Conservation (phyloP, 2,797 vertebrate genomes). For the Pantherophis alleghaniensis region DNA sequence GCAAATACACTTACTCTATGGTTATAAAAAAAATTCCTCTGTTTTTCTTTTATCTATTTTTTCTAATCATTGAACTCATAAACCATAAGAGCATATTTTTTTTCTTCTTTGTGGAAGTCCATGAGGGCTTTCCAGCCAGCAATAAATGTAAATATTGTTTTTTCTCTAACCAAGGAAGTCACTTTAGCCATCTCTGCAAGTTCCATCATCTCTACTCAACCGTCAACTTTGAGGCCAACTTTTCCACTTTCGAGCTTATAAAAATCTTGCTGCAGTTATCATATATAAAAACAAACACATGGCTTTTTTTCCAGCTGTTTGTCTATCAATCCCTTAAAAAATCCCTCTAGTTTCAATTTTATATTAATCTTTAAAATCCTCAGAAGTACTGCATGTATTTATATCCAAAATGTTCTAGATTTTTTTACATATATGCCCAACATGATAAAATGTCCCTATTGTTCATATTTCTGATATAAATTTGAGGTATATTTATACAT, state of each 20-base stretch:
- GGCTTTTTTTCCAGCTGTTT: not conserved
- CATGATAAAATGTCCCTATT: not conserved
- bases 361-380: not conserved
- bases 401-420: not conserved
- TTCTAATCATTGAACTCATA: not conserved
- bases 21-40: not conserved
- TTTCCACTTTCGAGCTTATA: not conserved
- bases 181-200: not conserved
- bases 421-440: not conserved
- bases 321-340: not conserved
- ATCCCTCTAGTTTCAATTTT: not conserved
- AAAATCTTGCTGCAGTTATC: not conserved
- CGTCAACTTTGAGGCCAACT: not conserved
- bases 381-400: not conserved
- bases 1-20: not conserved
- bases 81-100: not conserved
- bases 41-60: not conserved
- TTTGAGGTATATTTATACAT: not conserved
- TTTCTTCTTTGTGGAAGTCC: not conserved
- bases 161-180: not conserved
- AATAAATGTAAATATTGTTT: not conserved
- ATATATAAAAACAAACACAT: not conserved
- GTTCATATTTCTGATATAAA: not conserved
- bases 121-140: not conserved
- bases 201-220: not conserved